phyloP scores from a whole-genome alignment of 1,140 invertebrate genomes.

The Caenorhabditis elegans region WBcel235 BX284605.5:8273501-8274000 shows the following conservation, averaged over 20 bases:
- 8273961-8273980: constrained; percentile 48
- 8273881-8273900: constrained; percentile 57
- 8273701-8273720: constrained; percentile 38
- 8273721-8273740: neutral
- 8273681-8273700: too few species aligned
- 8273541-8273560: constrained; percentile 54
- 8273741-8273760: constrained; percentile 35
- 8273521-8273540: constrained; percentile 40
- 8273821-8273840: constrained; percentile 34
- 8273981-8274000: neutral
- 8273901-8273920: constrained; percentile 57
- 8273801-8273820: constrained; percentile 43
- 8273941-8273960: constrained; percentile 54
- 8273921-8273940: constrained; percentile 57
- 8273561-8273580: constrained; percentile 55
- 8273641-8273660: neutral
- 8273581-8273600: constrained; percentile 45
- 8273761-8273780: constrained; percentile 35
- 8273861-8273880: constrained; percentile 47
- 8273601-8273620: constrained; percentile 46
- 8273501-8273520: constrained; percentile 41
- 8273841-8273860: constrained; percentile 51
- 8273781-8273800: constrained; percentile 33
- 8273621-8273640: constrained; percentile 48
- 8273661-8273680: too few species aligned